Evolutionary conservation across 2,113 vertebrate genomes (phyloP).

Genomic region (Martes martes): DNA sequence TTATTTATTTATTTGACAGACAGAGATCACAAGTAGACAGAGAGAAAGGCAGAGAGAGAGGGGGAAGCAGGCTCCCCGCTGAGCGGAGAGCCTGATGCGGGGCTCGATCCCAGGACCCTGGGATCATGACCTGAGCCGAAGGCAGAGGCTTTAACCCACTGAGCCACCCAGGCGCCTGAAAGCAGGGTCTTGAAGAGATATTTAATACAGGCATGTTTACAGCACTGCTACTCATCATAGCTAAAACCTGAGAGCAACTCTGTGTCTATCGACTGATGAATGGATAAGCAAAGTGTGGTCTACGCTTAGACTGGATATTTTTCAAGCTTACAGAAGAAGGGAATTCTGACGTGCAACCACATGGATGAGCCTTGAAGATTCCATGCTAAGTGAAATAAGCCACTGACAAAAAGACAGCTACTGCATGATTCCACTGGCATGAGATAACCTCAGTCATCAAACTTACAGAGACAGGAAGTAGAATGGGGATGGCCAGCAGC

Average conservation of each 20-base stretch:
- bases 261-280: too few relatives aligned
- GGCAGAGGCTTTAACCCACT: too few relatives aligned
- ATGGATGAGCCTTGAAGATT: background rate
- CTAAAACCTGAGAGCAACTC: background rate
- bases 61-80: too few relatives aligned
- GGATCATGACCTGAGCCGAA: too few relatives aligned
- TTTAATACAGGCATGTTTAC: fast-evolving
- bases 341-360: background rate
- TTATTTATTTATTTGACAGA: too few relatives aligned
- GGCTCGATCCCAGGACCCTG: too few relatives aligned
- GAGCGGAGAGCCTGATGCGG: too few relatives aligned
- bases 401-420: background rate
- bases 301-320: too few relatives aligned
- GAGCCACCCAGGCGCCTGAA: too few relatives aligned
- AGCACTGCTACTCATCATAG: background rate
- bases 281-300: background rate
- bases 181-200: background rate
- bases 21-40: too few relatives aligned
- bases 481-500: background rate
- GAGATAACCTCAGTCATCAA: background rate
- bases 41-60: too few relatives aligned
- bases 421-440: background rate
- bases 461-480: background rate
- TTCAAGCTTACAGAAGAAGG: background rate
- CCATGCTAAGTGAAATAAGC: background rate